Evolutionary conservation across 1,140 invertebrate genomes (phyloP).

Genomic region (Andrena cerasifolii): DNA sequence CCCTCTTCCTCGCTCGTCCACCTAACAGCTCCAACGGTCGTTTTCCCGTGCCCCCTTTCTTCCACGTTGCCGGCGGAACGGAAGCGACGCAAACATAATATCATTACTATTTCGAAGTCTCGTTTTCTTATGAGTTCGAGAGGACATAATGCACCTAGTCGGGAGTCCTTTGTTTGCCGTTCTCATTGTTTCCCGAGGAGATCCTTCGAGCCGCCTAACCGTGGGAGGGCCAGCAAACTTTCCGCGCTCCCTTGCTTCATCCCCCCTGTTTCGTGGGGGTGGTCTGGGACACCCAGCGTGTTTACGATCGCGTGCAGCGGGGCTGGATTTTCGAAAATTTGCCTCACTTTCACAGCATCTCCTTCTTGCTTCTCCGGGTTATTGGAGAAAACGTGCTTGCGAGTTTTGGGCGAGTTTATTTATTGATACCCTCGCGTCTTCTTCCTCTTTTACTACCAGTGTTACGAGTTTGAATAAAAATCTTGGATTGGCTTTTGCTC

Average conservation of each 20-base stretch:
- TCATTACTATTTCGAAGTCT: constrained; percentile 80
- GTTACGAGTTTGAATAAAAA: too few species aligned
- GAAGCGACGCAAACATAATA: constrained; percentile 76
- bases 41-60: constrained; percentile 19
- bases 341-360: not conserved
- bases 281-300: not conserved
- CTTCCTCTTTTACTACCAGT: too few species aligned
- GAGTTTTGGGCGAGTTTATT: too few species aligned
- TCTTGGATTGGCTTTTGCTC: too few species aligned
- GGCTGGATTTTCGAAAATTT: constrained; percentile 40
- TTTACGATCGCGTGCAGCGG: constrained; percentile 8
- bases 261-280: not conserved
- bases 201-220: constrained; percentile 25
- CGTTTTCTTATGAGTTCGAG: constrained; percentile 80
- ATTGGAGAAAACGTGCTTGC: too few species aligned
- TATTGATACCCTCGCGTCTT: too few species aligned
- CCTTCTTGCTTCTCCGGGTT: too few species aligned
- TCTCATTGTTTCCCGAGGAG: constrained; percentile 72
- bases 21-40: constrained; percentile 10
- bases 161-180: constrained; percentile 77
- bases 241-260: constrained; percentile 11
- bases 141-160: constrained; percentile 75
- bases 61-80: constrained; percentile 20
- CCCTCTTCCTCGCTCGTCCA: constrained; percentile 24
- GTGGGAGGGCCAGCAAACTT: constrained; percentile 41